A percentile compares a stretch with the other conserved stretches of the same genome.
phyloP scores from a whole-genome alignment of 2,797 vertebrate genomes.

The Anguilla pacifica region DNA sequence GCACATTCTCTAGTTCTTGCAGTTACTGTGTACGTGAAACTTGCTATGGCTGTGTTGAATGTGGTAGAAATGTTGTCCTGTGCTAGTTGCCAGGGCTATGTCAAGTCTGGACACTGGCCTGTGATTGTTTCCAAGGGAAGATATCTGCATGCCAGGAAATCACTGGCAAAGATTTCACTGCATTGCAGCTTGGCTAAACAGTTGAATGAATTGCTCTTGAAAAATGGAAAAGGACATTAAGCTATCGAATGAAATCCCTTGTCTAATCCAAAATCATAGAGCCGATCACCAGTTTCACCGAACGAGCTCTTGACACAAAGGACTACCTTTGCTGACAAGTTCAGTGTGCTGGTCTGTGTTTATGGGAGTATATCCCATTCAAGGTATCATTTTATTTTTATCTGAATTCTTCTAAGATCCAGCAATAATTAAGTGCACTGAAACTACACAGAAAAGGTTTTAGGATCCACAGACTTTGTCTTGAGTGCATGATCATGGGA shows the following conservation, averaged over 20 bases:
- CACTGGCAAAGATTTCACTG: not conserved
- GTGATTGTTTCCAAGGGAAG: slow-evolving; percentile 42
- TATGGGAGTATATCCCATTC: not conserved
- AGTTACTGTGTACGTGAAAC: slow-evolving; percentile 49
- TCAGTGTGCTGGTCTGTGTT: not conserved
- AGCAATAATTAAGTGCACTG: not conserved
- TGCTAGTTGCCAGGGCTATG: slow-evolving; percentile 42
- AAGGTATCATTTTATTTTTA: not conserved
- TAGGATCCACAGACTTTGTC: too few relatives aligned
- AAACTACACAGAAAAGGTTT: not conserved
- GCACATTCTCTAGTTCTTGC: slow-evolving; percentile 52
- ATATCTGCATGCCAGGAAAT: slow-evolving; percentile 3
- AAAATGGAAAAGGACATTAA: not conserved
- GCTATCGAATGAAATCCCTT: not conserved
- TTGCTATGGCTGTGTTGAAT: slow-evolving; percentile 55
- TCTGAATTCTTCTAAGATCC: not conserved
- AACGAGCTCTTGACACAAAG: not conserved
- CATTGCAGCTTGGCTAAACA: not conserved
- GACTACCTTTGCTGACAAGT: not conserved
- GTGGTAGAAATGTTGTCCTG: slow-evolving; percentile 25
- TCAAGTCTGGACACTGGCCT: slow-evolving; percentile 46
- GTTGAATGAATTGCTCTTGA: not conserved
- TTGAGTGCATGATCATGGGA: too few relatives aligned
- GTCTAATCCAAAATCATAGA: not conserved
- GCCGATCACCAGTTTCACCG: not conserved